Evolutionary conservation across 1,140 invertebrate species (phyloP).

Genomic region (Lysiphlebus fabarum): DNA sequence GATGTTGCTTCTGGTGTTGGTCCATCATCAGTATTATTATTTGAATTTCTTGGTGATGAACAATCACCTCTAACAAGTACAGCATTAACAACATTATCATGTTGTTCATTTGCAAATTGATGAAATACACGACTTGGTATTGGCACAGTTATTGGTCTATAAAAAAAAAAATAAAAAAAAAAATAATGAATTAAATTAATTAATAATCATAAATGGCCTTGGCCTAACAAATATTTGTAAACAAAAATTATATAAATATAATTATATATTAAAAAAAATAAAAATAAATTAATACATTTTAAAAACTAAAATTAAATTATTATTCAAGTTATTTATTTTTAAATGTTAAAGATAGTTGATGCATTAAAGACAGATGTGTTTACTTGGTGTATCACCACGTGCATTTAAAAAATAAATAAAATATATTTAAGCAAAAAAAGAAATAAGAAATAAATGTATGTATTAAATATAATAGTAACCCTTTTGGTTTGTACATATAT

Average conservation of each 20-base stretch:
- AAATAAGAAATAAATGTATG: background rate
- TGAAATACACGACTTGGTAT: slow-evolving; percentile 30
- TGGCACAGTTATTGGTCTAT: slow-evolving; percentile 33
- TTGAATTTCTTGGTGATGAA: slow-evolving; percentile 18
- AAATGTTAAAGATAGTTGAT: background rate
- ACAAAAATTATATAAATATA: background rate
- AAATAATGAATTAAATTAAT: too few species aligned
- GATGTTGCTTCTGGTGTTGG: background rate
- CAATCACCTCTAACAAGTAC: slow-evolving; percentile 32
- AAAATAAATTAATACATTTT: slow-evolving; percentile 8
- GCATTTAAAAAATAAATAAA: background rate
- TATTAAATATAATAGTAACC: background rate
- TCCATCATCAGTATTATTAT: slow-evolving; percentile 4
- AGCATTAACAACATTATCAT: slow-evolving; percentile 35
- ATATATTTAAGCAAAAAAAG: background rate
- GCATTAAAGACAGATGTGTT: slow-evolving; percentile 14
- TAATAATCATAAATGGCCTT: background rate
- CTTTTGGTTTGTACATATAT: background rate
- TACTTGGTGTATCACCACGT: slow-evolving; percentile 10
- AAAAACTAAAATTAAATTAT: background rate
- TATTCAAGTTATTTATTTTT: background rate
- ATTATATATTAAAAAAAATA: background rate
- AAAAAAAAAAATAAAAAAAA: slow-evolving; percentile 19
- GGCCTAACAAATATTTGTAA: background rate
- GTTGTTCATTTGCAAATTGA: slow-evolving; percentile 36